A percentile compares a stretch with the other conserved stretches of the same genome.
These are phyloP conservation scores for Troides oblongomaculatus DNA, from an alignment of 2,888 invertebrate species.

Conservation along the genomic window DNA sequence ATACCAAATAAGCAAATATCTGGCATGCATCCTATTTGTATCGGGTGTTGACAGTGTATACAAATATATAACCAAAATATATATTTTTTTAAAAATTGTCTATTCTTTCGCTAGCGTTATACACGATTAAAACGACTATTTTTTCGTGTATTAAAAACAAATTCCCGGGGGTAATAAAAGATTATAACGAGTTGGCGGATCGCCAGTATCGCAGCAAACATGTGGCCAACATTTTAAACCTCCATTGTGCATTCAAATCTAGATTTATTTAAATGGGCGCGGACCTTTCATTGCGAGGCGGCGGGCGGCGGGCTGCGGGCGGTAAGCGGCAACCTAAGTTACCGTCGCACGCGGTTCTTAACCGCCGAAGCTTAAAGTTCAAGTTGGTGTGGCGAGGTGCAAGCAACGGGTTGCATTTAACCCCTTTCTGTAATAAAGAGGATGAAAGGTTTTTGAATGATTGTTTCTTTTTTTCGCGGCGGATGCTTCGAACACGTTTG, in stretches of 20 bases:
- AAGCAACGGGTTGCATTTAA: conserved; percentile 45
- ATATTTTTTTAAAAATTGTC: conserved; percentile 14
- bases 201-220: conserved; percentile 34
- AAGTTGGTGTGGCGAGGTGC: conserved; percentile 37
- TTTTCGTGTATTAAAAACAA: conserved; percentile 19
- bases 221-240: conserved; percentile 44
- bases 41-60: too few species aligned
- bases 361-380: conserved; percentile 37
- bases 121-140: not conserved
- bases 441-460: conserved; percentile 70
- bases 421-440: conserved; percentile 70
- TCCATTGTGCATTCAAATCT: conserved; percentile 66
- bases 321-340: conserved; percentile 42
- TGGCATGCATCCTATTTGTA: too few species aligned
- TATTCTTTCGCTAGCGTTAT: too few species aligned
- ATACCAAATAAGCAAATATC: too few species aligned
- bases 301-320: conserved; percentile 61
- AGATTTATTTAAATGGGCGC: conserved; percentile 72
- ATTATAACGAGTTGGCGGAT: conserved; percentile 26
- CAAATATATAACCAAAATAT: too few species aligned
- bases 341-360: conserved; percentile 36
- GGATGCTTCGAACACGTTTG: conserved; percentile 68
- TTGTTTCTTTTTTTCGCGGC: conserved; percentile 61
- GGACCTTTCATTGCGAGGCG: conserved; percentile 69
- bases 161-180: conserved; percentile 15